Evolutionary conservation across 2,797 vertebrate genomes (phyloP).

Genomic region (Fundulus diaphanus): DNA sequence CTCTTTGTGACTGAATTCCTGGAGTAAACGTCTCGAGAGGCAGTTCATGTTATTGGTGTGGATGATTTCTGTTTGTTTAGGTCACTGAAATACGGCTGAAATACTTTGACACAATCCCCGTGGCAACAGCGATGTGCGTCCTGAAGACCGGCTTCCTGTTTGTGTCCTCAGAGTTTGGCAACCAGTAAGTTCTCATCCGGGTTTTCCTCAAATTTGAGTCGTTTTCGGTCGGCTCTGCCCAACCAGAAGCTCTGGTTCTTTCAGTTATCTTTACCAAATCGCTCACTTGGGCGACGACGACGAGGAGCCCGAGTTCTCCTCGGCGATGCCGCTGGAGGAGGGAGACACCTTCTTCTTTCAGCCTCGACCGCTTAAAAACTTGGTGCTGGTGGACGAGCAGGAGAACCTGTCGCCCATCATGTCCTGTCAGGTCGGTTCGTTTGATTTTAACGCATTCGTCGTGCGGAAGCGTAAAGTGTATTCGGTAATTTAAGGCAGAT

Average conservation of each 20-base stretch:
- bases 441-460: background rate
- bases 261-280: constrained; percentile 98
- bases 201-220: background rate
- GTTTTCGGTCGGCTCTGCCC: background rate
- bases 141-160: constrained; percentile 98
- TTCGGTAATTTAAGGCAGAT: background rate
- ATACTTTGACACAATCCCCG: constrained; percentile 98
- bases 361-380: constrained; percentile 95
- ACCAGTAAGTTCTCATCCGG: constrained; percentile 87
- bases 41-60: background rate
- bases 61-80: constrained; percentile 69
- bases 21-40: background rate
- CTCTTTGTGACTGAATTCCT: background rate
- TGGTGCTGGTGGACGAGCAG: constrained; percentile 96
- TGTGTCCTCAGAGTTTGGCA: constrained; percentile 97
- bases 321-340: constrained; percentile 98
- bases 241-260: background rate
- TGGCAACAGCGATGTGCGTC: constrained; percentile 97
- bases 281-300: constrained; percentile 98
- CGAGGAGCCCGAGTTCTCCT: constrained; percentile 98
- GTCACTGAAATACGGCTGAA: constrained; percentile 98
- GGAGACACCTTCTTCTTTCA: constrained; percentile 99
- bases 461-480: background rate
- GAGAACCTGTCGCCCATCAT: constrained; percentile 98
- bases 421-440: constrained; percentile 90